Evolutionary conservation across 1,140 invertebrate species (phyloP).

Genomic region (Drosophila insularis): DNA sequence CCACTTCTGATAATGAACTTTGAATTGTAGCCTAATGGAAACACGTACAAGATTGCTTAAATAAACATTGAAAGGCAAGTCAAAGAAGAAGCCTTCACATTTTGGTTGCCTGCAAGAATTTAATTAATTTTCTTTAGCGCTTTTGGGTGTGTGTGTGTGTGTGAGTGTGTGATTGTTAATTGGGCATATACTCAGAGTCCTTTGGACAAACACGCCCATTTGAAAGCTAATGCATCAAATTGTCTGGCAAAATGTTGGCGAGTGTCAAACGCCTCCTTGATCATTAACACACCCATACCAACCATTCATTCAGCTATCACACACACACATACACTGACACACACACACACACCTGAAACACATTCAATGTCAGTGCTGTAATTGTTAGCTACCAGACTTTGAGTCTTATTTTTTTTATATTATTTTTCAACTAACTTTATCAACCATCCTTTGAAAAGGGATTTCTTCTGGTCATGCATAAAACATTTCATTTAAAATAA

Average conservation of each 20-base stretch:
- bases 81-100: conserved; percentile 6
- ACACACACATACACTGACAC: conserved; percentile 18
- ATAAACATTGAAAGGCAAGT: conserved; percentile 55
- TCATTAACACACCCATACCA: conserved; percentile 45
- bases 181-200: conserved; percentile 47
- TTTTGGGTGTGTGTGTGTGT: conserved; percentile 49
- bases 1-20: conserved; percentile 68
- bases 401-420: conserved; percentile 14
- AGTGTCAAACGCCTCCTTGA: conserved; percentile 62
- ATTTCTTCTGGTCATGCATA: conserved; percentile 46
- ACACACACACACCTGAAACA: conserved; percentile 25
- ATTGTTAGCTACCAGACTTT: conserved; percentile 42
- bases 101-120: conserved; percentile 35
- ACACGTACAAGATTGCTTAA: conserved; percentile 74
- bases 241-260: conserved; percentile 62
- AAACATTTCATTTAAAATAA: conserved; percentile 45
- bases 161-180: conserved; percentile 54
- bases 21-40: conserved; percentile 78
- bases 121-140: conserved; percentile 69
- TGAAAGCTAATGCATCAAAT: conserved; percentile 70
- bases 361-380: conserved; percentile 64
- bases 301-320: too few species aligned
- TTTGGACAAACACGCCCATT: conserved; percentile 58
- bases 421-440: conserved; percentile 17
- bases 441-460: neutral